These are phyloP conservation scores for Pardosa pseudoannulata DNA, from an alignment of 2,888 invertebrate genomes.

Conservation along the genomic window DNA sequence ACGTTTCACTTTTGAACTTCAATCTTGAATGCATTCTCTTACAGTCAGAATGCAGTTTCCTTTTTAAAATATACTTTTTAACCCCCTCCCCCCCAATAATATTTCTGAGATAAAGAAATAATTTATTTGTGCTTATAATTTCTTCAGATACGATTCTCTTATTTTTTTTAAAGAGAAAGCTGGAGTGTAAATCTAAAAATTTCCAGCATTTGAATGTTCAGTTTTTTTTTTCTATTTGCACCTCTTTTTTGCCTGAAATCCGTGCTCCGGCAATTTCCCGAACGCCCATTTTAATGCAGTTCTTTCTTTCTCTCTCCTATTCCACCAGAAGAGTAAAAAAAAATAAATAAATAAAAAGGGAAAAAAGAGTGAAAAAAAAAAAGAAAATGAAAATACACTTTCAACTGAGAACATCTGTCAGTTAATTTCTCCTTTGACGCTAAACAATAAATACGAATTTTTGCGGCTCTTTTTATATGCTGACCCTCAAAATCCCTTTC, in stretches of 20 bases:
- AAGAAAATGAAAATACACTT: constrained; percentile 19
- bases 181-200: too few relatives aligned
- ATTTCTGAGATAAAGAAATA: too few relatives aligned
- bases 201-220: too few relatives aligned
- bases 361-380: too few relatives aligned
- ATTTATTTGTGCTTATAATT: too few relatives aligned
- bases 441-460: constrained; percentile 62
- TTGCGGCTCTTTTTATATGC: constrained; percentile 23
- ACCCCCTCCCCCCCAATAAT: too few relatives aligned
- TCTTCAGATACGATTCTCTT: neutral
- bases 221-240: too few relatives aligned
- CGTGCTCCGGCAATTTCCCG: neutral
- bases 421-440: constrained; percentile 43
- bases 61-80: too few relatives aligned
- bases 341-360: neutral
- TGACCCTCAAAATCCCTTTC: constrained; percentile 11
- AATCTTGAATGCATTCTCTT: too few relatives aligned
- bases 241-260: neutral
- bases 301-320: neutral
- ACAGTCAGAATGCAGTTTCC: too few relatives aligned
- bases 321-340: neutral
- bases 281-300: constrained; percentile 1
- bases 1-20: too few relatives aligned
- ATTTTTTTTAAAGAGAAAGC: too few relatives aligned
- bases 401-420: constrained; percentile 29